Percentiles rank a stretch among this genome's conserved stretches.
Evolutionary conservation across 2,113 vertebrate genomes (phyloP).

Genomic region (Heterocephalus glaber): DNA sequence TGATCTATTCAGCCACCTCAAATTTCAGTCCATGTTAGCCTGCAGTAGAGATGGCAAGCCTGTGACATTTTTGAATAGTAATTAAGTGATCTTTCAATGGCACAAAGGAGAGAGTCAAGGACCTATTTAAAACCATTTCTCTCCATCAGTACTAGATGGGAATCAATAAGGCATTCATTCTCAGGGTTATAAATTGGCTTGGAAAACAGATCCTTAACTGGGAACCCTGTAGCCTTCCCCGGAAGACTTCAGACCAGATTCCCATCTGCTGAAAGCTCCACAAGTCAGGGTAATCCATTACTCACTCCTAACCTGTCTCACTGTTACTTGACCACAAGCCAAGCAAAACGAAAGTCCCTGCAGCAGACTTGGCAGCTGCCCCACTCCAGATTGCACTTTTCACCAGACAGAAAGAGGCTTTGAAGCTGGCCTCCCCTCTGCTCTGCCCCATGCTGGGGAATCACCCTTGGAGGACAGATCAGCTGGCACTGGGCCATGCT

Average conservation of each 20-base stretch:
- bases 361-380: conserved; percentile 30
- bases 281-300: not conserved
- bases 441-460: not conserved
- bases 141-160: conserved; percentile 16
- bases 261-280: not conserved
- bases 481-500: not conserved
- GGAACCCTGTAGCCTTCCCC: not conserved
- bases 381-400: conserved; percentile 24
- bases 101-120: conserved; percentile 16
- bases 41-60: not conserved
- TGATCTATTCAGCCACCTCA: not conserved
- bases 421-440: not conserved
- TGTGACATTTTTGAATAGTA: not conserved
- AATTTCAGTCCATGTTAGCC: not conserved
- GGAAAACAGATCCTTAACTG: not conserved
- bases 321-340: conserved; percentile 17
- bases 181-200: not conserved
- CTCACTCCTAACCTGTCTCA: not conserved
- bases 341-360: conserved; percentile 47
- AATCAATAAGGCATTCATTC: not conserved
- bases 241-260: not conserved
- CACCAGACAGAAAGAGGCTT: conserved; percentile 5
- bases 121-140: conserved; percentile 28
- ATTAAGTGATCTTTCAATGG: conserved; percentile 41
- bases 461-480: not conserved